These are phyloP conservation scores for Opisthocomus hoazin DNA, from an alignment of 2,113 vertebrate species.

Conservation along the genomic window DNA sequence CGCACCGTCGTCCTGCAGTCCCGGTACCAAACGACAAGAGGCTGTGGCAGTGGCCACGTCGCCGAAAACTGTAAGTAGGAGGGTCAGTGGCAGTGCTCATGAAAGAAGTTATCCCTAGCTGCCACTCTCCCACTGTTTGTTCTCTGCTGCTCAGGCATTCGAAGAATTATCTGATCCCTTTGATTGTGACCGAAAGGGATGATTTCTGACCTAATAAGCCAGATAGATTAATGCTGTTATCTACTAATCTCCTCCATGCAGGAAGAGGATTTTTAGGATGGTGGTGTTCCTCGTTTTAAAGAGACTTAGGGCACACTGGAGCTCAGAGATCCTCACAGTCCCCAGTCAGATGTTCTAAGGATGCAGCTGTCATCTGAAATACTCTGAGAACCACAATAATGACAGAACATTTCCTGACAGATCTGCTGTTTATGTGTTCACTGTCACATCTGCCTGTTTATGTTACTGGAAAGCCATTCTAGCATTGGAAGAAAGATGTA, in stretches of 20 bases:
- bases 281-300: neutral
- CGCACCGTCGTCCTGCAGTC: slow-evolving; percentile 48
- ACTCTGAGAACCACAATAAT: neutral
- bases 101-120: neutral
- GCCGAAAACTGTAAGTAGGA: slow-evolving; percentile 73
- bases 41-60: slow-evolving; percentile 55
- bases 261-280: neutral
- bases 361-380: neutral
- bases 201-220: neutral
- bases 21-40: slow-evolving; percentile 72
- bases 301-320: neutral
- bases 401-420: neutral
- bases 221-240: neutral
- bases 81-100: neutral
- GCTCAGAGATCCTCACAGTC: neutral
- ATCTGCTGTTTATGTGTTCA: neutral
- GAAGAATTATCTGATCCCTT: neutral
- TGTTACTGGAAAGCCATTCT: neutral
- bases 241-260: neutral
- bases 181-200: neutral
- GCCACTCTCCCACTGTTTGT: neutral
- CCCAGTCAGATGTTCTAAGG: neutral
- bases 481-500: neutral
- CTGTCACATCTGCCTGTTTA: neutral
- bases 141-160: neutral